These are phyloP conservation scores for Umimayanthus kanabou DNA, from an alignment of 92 coral and sea anemone species.

Conservation along the genomic window DNA sequence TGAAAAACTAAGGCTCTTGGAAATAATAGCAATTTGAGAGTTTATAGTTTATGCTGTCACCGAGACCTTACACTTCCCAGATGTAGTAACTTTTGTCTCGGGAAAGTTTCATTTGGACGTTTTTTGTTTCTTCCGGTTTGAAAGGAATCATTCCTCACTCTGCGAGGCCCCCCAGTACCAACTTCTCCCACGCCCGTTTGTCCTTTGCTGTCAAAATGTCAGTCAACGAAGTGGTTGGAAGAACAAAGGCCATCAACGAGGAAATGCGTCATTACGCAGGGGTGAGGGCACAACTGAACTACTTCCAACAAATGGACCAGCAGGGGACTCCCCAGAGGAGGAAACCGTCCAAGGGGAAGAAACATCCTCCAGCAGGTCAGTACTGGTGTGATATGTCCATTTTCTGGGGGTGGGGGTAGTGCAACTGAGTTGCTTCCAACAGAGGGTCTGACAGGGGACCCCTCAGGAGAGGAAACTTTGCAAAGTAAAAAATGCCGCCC, in stretches of 20 bases:
- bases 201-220: conserved; percentile 96
- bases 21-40: too few relatives aligned
- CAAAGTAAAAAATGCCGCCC: conserved; percentile 33
- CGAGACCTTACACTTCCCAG: neutral
- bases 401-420: neutral
- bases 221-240: conserved; percentile 77
- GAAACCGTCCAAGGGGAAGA: neutral
- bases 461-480: neutral
- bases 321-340: neutral
- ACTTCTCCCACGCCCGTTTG: conserved; percentile 81
- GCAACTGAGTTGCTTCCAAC: conserved; percentile 28
- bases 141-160: conserved; percentile 95
- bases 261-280: conserved; percentile 77
- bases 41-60: too few relatives aligned
- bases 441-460: neutral
- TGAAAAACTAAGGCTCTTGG: too few relatives aligned
- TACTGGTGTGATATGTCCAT: neutral
- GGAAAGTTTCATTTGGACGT: neutral
- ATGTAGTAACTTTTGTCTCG: neutral
- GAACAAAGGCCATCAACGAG: conserved; percentile 82
- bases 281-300: conserved; percentile 43
- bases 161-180: conserved; percentile 97
- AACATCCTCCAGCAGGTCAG: conserved; percentile 26
- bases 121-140: too few relatives aligned
- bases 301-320: conserved; percentile 1